Conservation (phyloP, 2,797 vertebrate genomes). For the Halcyon badia region DNA sequence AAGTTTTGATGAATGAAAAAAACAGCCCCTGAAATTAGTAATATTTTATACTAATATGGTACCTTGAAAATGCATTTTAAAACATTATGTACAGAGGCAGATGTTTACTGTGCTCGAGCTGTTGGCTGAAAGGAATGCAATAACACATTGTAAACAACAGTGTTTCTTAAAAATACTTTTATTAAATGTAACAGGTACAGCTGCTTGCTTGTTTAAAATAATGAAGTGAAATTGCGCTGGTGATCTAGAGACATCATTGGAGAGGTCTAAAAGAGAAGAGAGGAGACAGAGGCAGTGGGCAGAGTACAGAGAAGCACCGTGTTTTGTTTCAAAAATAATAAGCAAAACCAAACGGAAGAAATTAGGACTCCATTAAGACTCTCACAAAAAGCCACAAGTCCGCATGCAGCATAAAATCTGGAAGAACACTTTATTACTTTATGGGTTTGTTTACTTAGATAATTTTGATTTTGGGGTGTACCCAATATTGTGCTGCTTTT, state of each 20-base stretch:
- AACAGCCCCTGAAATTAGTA: neutral
- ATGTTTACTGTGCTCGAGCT: neutral
- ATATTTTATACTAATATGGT: neutral
- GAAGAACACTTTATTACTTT: neutral
- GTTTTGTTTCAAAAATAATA: neutral
- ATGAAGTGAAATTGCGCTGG: neutral
- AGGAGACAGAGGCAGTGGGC: neutral
- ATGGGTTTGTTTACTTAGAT: neutral
- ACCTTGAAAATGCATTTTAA: neutral
- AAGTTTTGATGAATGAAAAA: neutral
- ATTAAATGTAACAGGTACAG: neutral
- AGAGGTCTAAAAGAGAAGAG: neutral
- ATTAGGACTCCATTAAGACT: neutral
- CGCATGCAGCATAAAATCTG: neutral
- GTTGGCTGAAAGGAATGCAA: neutral
- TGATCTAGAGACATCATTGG: neutral
- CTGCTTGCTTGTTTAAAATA: neutral
- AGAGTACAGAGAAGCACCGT: neutral
- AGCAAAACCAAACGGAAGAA: conserved; percentile 4
- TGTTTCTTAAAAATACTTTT: neutral
- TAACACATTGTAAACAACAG: neutral
- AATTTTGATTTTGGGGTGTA: neutral
- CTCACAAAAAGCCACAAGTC: neutral
- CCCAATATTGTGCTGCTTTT: neutral
- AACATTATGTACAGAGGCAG: neutral